Evolutionary conservation across 2,888 invertebrate genomes (phyloP), one percentile per base, ranked within the genome.

Genomic region (Caenorhabditis drosophilae): DNA sequence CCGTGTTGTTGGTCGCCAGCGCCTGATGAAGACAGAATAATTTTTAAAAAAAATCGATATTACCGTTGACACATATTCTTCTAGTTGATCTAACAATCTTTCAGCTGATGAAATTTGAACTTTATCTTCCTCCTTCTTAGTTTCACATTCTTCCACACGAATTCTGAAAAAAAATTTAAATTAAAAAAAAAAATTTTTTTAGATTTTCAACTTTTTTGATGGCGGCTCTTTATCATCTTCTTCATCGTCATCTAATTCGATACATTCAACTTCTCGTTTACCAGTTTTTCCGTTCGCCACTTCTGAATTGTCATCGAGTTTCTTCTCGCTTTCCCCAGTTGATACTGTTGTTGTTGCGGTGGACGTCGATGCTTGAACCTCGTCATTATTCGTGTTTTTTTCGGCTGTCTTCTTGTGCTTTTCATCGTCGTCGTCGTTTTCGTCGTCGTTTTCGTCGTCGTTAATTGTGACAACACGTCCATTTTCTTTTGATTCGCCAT

Each of bases 1-100:
- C 63, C 25, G 58, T 61, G n/a, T 67, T 63, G 11, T 68, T 67
- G 35, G 50, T 53, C 35, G 61, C 63, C 34, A 78, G 56, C 18
- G 78, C 75, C 51, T 70, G 26, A 44, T 47, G 16, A 44, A 11
- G 7, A 7, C 7, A 38, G 15, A 6, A 9, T 9, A 27, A 25
- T 4, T 18, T 18, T 20, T 46, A 25, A 15, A 18, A 16, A 45
- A 12, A 45, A 51, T 4, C 25, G 9, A 11, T 15, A 4, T 7
- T 38, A 20, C 41, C 23, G 18, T 31, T 12, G 7, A 40, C 0
- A 80, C 68, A 48, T 80, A 79, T n/a, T 71, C 72, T 20, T 76
- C 73, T 38, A 80, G 47, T 34, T 70, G 59, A 46, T 80, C 74
- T 12, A 80, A 53, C 26, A 80, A 63, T 16, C 69, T 69, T n/a